A percentile compares a stretch with the other conserved stretches of the same genome.
phyloP scores from a whole-genome alignment of 1,140 invertebrate genomes.

The Agrilus planipennis region DNA sequence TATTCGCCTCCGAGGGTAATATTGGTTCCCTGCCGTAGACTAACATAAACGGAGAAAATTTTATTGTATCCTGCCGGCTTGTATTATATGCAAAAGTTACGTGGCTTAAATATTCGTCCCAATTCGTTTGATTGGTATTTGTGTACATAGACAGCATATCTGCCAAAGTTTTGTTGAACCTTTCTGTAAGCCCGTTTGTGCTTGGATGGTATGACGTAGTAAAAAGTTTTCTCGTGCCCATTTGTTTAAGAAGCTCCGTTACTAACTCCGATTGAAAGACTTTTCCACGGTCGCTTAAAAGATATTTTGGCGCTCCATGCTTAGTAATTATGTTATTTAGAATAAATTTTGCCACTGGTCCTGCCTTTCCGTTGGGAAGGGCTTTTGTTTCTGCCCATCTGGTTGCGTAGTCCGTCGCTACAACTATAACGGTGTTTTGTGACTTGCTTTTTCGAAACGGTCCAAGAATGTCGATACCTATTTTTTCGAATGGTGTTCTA shows the following conservation, averaged over 20 bases:
- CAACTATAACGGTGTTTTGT: conserved; percentile 6
- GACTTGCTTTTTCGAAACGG: conserved; percentile 1
- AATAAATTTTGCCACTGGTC: conserved; percentile 1
- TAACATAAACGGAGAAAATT: conserved; percentile 9
- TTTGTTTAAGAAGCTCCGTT: conserved; percentile 11
- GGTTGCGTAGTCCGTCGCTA: conserved; percentile 9
- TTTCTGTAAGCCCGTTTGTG: conserved; percentile 24
- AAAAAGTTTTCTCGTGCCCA: conserved; percentile 13
- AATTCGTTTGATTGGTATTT: conserved; percentile 15
- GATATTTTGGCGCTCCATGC: conserved; percentile 14
- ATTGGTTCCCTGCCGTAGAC: conserved; percentile 10
- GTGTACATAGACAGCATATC: conserved; percentile 15
- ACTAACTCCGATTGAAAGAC: conserved; percentile 19
- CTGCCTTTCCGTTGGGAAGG: background rate
- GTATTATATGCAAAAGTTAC: conserved; percentile 18
- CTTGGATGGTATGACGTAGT: conserved; percentile 29
- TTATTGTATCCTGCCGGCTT: conserved; percentile 13
- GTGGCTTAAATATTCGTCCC: conserved; percentile 11
- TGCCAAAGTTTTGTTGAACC: conserved; percentile 24
- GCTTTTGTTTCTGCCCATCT: conserved; percentile 3
- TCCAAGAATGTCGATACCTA: conserved; percentile 6
- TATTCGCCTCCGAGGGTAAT: conserved; percentile 7
- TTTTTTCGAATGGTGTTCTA: conserved; percentile 2
- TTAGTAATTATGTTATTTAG: conserved; percentile 4
- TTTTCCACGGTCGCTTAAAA: conserved; percentile 16